Percentiles rank a stretch among this genome's conserved stretches.
Conservation (phyloP, 64 coral and sea anemone species). For the Stichodactyla mertensii region DNA sequence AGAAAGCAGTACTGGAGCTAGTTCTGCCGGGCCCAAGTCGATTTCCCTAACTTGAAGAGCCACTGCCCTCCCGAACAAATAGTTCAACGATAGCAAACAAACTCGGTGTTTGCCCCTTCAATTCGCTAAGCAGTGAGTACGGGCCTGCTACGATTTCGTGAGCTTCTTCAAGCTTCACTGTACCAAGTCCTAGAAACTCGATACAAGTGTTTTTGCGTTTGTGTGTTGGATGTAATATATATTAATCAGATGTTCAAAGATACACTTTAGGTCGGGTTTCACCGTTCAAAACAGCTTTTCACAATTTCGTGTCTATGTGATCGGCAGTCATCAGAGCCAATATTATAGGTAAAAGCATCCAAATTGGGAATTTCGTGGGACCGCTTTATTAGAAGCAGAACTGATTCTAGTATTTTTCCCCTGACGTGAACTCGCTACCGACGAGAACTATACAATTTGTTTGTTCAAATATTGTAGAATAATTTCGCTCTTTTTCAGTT, state of each 20-base stretch:
- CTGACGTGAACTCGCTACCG: not conserved
- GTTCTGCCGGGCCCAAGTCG: not conserved
- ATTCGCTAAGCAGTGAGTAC: not conserved
- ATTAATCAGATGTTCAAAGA: not conserved
- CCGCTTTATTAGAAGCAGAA: too few species aligned
- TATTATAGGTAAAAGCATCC: too few species aligned
- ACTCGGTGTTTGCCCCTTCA: too few species aligned
- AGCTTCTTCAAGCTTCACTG: too few species aligned
- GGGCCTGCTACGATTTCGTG: not conserved
- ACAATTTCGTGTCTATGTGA: not conserved
- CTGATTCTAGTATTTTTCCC: not conserved
- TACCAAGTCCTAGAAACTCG: not conserved
- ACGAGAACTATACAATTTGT: not conserved
- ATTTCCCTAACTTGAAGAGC: too few species aligned
- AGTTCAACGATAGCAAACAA: not conserved
- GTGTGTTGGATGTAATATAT: not conserved
- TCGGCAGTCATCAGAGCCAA: not conserved
- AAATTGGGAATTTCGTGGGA: too few species aligned
- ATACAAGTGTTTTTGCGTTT: not conserved
- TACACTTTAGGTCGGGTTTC: slow-evolving; percentile 8
- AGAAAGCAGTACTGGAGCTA: not conserved
- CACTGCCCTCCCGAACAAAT: too few species aligned
- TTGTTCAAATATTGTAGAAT: slow-evolving; percentile 9
- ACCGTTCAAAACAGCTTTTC: not conserved
- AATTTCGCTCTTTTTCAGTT: not conserved